A percentile compares a stretch with the other conserved stretches of the same genome.
Conservation (phyloP, 2,888 invertebrate species). For the Rhingia rostrata region DNA sequence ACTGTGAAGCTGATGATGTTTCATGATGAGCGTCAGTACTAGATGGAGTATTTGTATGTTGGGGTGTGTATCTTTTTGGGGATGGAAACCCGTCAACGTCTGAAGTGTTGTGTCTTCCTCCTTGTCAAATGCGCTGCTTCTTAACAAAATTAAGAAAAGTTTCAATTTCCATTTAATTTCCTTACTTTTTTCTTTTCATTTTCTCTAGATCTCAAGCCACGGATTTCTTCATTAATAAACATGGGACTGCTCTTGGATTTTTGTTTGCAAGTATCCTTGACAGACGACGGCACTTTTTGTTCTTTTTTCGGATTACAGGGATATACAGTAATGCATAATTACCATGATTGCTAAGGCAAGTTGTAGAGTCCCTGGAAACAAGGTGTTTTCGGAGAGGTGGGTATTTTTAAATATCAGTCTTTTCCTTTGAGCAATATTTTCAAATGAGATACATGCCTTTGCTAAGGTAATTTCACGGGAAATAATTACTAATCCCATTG, state of each 20-base stretch:
- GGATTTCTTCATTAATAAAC: constrained; percentile 55
- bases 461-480: constrained; percentile 35
- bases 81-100: constrained; percentile 41
- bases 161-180: constrained; percentile 69
- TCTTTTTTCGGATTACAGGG: constrained; percentile 17
- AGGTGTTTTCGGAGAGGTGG: background rate
- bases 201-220: background rate
- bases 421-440: background rate
- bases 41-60: background rate
- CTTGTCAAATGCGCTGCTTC: constrained; percentile 40
- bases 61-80: constrained; percentile 12
- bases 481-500: constrained; percentile 48
- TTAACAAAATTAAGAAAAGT: constrained; percentile 66
- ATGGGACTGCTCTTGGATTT: constrained; percentile 52
- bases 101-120: background rate
- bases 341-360: constrained; percentile 22
- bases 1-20: constrained; percentile 34
- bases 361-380: too few species aligned
- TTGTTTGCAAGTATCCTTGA: constrained; percentile 45
- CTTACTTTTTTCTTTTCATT: constrained; percentile 7
- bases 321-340: constrained; percentile 4
- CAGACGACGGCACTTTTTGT: constrained; percentile 6
- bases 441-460: constrained; percentile 1
- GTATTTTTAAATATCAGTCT: background rate
- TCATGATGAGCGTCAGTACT: background rate